Evolutionary conservation across 2,113 vertebrate species (phyloP), one percentile per base, ranked within the genome.

Genomic region (Colinus virginianus): DNA sequence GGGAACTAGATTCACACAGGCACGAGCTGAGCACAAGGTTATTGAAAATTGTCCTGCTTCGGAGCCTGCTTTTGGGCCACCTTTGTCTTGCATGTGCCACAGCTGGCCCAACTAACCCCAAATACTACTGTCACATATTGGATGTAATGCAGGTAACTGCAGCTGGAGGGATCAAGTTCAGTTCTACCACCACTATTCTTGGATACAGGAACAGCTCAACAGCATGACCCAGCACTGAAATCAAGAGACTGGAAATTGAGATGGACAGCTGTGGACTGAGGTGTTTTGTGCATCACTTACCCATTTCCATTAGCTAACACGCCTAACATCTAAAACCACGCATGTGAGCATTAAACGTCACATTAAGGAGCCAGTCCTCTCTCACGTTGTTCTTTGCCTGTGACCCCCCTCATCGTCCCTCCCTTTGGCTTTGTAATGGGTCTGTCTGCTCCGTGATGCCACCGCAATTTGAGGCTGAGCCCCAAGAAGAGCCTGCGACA

Each of bases 171-270:
- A 61, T 46, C 69, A 58, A 48, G 87, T 83, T 48, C 75, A 53
- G 38, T n/a, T 76, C 58, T 34, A 30, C 0, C 0, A 34, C 51
- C 4, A 3, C 59, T 67, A 26, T 72, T 93, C 1, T 0, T 23
- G 42, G 38, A 30, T 55, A 10, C 6, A 2, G 20, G 59, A 82
- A 28, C 63, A 62, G 56, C 45, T 38, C 30, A 49, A 45, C 30
- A 55, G 9, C 48, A 34, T 71, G 71, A 84, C 59, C 62, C 75
- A 71, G 49, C 58, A 84, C n/a, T 25, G 38, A 64, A 78, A 69
- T 46, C 48, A 75, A 69, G 45, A 69, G 67, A 30, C 19, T 59
- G 55, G 48, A 49, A 77, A 63, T 36, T 8, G 30, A 17, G 11
- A 22, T 70, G 77, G 36, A 55, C 43, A 62, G 16, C 51, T 40